Evolutionary conservation across 92 coral and sea anemone species (phyloP).

Genomic region (Plumapathes pennacea): DNA sequence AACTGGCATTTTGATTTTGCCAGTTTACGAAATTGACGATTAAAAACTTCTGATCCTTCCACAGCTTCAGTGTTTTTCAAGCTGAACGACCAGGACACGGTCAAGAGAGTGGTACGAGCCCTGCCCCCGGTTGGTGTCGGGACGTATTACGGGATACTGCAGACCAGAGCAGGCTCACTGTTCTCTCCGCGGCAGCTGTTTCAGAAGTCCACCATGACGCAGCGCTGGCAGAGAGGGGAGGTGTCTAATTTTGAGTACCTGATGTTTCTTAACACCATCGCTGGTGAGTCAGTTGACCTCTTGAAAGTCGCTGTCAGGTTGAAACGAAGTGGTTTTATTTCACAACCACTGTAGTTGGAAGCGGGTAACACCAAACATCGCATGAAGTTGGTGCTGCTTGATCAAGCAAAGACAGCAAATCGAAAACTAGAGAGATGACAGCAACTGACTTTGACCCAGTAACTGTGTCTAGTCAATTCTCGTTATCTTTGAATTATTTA

Average conservation of each 20-base stretch:
- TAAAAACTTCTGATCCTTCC: slow-evolving; percentile 3
- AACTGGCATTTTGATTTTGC: too few species aligned
- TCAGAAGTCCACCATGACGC: slow-evolving; percentile 88
- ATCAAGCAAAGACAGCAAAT: too few species aligned
- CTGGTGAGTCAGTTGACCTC: slow-evolving; percentile 86
- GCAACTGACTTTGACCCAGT: too few species aligned
- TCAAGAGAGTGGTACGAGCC: slow-evolving; percentile 84
- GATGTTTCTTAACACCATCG: slow-evolving; percentile 93
- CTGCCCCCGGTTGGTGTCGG: slow-evolving; percentile 98
- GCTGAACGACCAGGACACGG: slow-evolving; percentile 85
- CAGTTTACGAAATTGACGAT: too few species aligned
- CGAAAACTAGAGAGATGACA: too few species aligned
- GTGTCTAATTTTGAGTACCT: slow-evolving; percentile 86
- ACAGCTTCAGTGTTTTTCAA: slow-evolving; percentile 91
- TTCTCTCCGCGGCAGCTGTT: slow-evolving; percentile 87
- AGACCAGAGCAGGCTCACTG: slow-evolving; percentile 91
- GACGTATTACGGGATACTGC: slow-evolving; percentile 83
- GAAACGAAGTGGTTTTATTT: too few species aligned
- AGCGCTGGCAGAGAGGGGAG: slow-evolving; percentile 94
- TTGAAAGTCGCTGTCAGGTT: too few species aligned
- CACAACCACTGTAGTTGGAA: too few species aligned
- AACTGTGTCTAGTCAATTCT: too few species aligned
- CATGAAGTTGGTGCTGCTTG: too few species aligned
- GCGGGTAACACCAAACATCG: too few species aligned
- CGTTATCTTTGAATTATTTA: too few species aligned